Evolutionary conservation across 2,113 vertebrate genomes (phyloP).

Genomic region (Pedionomus torquatus): DNA sequence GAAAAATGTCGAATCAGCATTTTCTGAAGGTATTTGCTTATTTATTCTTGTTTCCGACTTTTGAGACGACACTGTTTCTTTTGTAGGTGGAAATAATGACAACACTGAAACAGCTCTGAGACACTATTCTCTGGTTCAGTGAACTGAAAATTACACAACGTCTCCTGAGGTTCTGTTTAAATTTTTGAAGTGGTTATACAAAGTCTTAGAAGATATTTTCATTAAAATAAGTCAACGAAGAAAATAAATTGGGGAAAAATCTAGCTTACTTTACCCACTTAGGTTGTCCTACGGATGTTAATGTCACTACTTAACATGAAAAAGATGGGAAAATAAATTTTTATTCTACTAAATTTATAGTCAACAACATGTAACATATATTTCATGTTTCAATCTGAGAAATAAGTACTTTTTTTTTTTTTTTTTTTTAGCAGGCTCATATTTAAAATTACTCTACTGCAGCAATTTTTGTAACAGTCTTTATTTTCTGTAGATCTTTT

Average conservation of each 20-base stretch:
- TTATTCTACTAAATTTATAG: background rate
- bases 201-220: background rate
- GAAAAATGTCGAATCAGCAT: background rate
- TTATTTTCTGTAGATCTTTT: background rate
- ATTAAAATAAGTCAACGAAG: background rate
- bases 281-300: background rate
- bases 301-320: background rate
- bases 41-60: conserved; percentile 30
- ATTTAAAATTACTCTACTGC: background rate
- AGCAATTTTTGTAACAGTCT: background rate
- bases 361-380: background rate
- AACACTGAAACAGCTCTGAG: background rate
- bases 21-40: conserved; percentile 10
- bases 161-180: conserved; percentile 2
- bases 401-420: background rate
- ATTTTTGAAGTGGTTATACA: conserved; percentile 45
- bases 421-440: rapidly evolving
- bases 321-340: background rate
- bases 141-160: conserved; percentile 45
- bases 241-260: background rate
- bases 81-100: conserved; percentile 36
- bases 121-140: conserved; percentile 47
- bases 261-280: background rate
- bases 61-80: background rate
- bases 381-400: background rate